Evolutionary conservation across 2,888 invertebrate species (phyloP).

Genomic region (Caenorhabditis uteleia): DNA sequence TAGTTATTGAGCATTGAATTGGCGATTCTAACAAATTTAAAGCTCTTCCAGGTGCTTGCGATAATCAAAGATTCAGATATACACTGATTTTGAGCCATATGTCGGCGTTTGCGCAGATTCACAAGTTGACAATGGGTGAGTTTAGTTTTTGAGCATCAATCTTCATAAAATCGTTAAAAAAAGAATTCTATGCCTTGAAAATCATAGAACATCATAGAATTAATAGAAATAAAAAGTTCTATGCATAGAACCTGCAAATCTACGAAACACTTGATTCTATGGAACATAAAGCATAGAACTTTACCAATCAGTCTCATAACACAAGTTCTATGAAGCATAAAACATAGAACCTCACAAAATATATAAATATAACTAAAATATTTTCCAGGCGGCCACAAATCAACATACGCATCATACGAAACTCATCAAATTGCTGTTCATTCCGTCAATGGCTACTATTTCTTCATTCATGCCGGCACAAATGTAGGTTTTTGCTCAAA

Average conservation of each 20-base stretch:
- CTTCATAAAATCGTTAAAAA: slow-evolving; percentile 20
- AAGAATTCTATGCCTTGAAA: too few species aligned
- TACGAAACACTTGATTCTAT: too few species aligned
- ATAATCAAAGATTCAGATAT: slow-evolving; percentile 14
- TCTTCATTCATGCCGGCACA: slow-evolving; percentile 24
- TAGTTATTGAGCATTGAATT: slow-evolving; percentile 2
- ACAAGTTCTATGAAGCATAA: too few species aligned
- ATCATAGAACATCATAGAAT: too few species aligned
- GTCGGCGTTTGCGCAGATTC: slow-evolving; percentile 25
- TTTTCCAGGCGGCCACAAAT: too few species aligned
- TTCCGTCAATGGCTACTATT: slow-evolving; percentile 22
- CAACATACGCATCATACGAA: too few species aligned
- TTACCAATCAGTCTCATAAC: too few species aligned
- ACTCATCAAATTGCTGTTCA: slow-evolving; percentile 23
- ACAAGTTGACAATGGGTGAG: slow-evolving; percentile 25
- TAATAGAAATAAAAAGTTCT: too few species aligned
- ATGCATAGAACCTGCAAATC: too few species aligned
- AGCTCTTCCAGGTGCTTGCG: slow-evolving; percentile 11
- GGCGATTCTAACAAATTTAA: slow-evolving; percentile 8
- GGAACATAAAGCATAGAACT: too few species aligned
- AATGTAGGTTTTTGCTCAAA: not conserved
- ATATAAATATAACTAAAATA: too few species aligned
- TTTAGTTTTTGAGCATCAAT: slow-evolving; percentile 23
- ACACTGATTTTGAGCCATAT: slow-evolving; percentile 23
- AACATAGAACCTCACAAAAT: too few species aligned